A percentile compares a stretch with the other conserved stretches of the same genome.
Conservation (phyloP, 1,140 invertebrate genomes). For the Pogonomyrmex californicus region DNA sequence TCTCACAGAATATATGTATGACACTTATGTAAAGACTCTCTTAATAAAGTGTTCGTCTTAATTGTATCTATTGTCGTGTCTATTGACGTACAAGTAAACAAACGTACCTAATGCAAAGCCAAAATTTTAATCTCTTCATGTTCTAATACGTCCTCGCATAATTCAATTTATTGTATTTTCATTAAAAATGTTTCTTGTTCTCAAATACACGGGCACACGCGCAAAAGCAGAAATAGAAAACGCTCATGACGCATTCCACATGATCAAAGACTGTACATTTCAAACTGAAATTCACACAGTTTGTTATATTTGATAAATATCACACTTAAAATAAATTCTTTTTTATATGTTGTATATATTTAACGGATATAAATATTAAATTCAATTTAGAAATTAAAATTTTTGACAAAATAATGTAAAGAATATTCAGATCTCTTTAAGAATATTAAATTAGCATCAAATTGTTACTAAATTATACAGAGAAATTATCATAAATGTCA, state of each 20-base stretch:
- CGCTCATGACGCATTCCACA: conserved; percentile 26
- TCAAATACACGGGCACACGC: conserved; percentile 20
- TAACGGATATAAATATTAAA: conserved; percentile 18
- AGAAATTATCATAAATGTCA: conserved; percentile 11
- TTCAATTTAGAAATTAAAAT: neutral
- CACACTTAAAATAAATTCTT: conserved; percentile 12
- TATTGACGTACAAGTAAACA: conserved; percentile 53
- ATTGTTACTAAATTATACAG: neutral
- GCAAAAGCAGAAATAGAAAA: conserved; percentile 54
- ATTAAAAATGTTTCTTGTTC: conserved; percentile 22
- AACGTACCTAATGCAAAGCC: conserved; percentile 36
- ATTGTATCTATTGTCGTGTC: conserved; percentile 55
- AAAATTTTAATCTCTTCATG: conserved; percentile 30
- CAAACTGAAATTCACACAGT: conserved; percentile 5
- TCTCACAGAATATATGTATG: conserved; percentile 20
- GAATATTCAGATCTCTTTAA: neutral
- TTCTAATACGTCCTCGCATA: neutral
- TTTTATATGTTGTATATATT: neutral
- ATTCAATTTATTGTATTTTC: neutral
- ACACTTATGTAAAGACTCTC: conserved; percentile 44
- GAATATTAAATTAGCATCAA: neutral
- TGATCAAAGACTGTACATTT: conserved; percentile 24
- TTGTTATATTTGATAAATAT: conserved; percentile 16
- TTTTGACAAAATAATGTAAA: conserved; percentile 4
- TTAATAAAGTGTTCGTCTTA: conserved; percentile 35